A percentile compares a stretch with the other conserved stretches of the same genome.
Evolutionary conservation across 2,888 invertebrate species (phyloP).

Genomic region (Catocala nupta): DNA sequence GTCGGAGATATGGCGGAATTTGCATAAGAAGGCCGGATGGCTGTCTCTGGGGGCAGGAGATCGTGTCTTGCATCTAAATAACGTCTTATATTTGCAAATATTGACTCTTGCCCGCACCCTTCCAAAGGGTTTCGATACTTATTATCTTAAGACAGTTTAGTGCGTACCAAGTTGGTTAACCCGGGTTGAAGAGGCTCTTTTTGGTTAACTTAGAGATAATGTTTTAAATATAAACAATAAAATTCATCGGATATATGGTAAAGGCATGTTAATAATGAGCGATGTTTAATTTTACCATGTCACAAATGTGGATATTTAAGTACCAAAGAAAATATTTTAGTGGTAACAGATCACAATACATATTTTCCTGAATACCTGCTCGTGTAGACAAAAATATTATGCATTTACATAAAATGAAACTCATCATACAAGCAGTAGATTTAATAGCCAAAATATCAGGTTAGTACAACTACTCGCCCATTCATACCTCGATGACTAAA

Average conservation of each 20-base stretch:
- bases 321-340: no score
- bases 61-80: constrained; percentile 86
- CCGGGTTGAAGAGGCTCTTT: constrained; percentile 57
- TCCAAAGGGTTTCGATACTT: constrained; percentile 76
- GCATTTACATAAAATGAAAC: background rate
- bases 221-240: constrained; percentile 17
- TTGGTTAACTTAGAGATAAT: constrained; percentile 39
- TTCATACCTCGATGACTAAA: constrained; percentile 44
- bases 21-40: constrained; percentile 79
- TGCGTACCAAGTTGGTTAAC: constrained; percentile 73
- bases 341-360: no score
- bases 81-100: constrained; percentile 86
- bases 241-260: background rate
- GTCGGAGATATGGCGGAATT: constrained; percentile 77
- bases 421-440: background rate
- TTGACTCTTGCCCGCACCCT: constrained; percentile 83
- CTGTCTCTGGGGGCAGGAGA: constrained; percentile 71
- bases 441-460: constrained; percentile 5
- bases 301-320: no score
- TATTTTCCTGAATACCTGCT: no score
- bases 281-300: background rate
- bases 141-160: constrained; percentile 81
- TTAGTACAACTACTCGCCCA: constrained; percentile 5
- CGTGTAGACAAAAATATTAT: no score
- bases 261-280: background rate